A percentile compares a stretch with the other conserved stretches of the same genome.
Conservation (phyloP, 2,113 vertebrate genomes). For the Chlorocebus sabaeus region DNA sequence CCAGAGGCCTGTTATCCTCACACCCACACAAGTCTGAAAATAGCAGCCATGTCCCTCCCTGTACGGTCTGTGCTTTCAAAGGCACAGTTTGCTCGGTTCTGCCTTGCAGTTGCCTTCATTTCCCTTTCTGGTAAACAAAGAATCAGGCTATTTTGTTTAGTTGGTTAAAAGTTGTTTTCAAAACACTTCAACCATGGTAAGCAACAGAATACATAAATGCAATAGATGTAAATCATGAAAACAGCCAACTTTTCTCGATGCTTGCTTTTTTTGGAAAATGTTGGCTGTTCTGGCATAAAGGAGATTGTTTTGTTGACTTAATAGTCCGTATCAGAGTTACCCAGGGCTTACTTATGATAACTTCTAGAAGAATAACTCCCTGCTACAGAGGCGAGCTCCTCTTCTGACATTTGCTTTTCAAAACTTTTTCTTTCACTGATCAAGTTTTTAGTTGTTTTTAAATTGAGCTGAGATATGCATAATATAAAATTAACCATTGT, state of each 20-base stretch:
- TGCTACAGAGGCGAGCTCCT: background rate
- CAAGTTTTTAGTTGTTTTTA: background rate
- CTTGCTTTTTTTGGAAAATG: background rate
- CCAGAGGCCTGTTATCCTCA: constrained; percentile 80
- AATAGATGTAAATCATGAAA: background rate
- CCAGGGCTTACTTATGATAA: background rate
- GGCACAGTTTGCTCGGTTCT: constrained; percentile 54
- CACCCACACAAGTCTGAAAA: constrained; percentile 78
- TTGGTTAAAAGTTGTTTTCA: constrained; percentile 27
- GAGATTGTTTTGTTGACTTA: background rate
- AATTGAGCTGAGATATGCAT: background rate
- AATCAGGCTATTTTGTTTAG: background rate
- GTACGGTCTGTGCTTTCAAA: constrained; percentile 70
- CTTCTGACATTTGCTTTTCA: background rate
- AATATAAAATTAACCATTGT: background rate
- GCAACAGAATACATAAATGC: background rate
- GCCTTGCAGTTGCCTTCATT: constrained; percentile 50
- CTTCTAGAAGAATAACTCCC: background rate
- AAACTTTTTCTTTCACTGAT: background rate
- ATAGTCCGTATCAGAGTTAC: background rate
- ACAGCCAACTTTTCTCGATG: background rate
- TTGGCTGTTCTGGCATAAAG: background rate
- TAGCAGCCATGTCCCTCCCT: constrained; percentile 73
- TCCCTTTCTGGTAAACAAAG: constrained; percentile 61
- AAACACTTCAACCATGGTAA: background rate